These are phyloP conservation scores for Apostichopus parvimensis DNA, from an alignment of 35 echinoderm and acorn worm genomes.

Conservation along the genomic window DNA sequence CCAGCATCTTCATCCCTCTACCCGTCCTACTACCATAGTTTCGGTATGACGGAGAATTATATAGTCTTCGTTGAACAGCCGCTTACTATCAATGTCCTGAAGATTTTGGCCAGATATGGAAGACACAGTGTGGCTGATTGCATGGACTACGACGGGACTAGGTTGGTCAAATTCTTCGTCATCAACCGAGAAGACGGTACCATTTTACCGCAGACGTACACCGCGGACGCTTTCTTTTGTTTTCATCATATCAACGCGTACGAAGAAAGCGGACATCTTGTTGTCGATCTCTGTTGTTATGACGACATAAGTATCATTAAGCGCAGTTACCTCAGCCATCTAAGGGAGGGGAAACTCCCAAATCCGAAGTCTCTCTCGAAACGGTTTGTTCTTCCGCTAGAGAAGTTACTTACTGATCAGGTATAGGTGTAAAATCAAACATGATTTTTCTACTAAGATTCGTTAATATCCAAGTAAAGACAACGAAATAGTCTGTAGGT, in stretches of 20 bases:
- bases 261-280: conserved; percentile 67
- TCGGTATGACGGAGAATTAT: conserved; percentile 79
- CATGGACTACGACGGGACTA: neutral
- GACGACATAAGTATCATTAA: conserved; percentile 49
- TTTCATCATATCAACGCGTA: conserved; percentile 91
- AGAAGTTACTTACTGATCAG: neutral
- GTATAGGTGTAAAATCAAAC: too few species aligned
- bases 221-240: conserved; percentile 70
- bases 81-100: conserved; percentile 52
- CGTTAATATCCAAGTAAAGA: too few species aligned
- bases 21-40: conserved; percentile 92
- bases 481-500: too few species aligned
- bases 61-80: conserved; percentile 83
- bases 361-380: neutral
- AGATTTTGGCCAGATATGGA: neutral
- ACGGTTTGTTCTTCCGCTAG: conserved; percentile 70
- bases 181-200: conserved; percentile 57
- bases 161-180: conserved; percentile 41
- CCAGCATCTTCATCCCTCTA: conserved; percentile 39
- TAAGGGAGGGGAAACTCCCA: neutral
- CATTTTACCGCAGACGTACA: conserved; percentile 47
- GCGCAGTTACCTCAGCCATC: neutral
- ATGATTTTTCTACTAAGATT: too few species aligned
- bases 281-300: conserved; percentile 74
- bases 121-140: neutral